Evolutionary conservation across 2,888 invertebrate species (phyloP).

Genomic region (Agriotes lineatus): DNA sequence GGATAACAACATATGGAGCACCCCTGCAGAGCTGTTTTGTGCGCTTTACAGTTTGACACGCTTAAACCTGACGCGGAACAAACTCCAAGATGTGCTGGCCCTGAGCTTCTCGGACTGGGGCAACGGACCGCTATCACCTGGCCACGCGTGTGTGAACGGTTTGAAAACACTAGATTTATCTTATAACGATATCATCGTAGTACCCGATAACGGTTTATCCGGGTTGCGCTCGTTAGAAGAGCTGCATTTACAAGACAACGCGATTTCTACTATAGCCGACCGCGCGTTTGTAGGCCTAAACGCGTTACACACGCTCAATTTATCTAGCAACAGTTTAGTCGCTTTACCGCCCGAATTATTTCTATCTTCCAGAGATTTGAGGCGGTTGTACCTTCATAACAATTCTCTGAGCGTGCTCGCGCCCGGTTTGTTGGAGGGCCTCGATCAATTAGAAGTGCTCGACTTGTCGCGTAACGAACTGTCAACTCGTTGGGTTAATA

Average conservation of each 20-base stretch:
- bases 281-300: slow-evolving; percentile 79
- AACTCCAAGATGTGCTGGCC: slow-evolving; percentile 82
- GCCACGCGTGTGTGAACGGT: slow-evolving; percentile 74
- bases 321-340: slow-evolving; percentile 83
- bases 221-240: slow-evolving; percentile 77
- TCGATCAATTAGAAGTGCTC: slow-evolving; percentile 79
- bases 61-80: slow-evolving; percentile 81
- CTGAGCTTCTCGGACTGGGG: slow-evolving; percentile 82
- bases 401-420: slow-evolving; percentile 82
- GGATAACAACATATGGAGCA: slow-evolving; percentile 82
- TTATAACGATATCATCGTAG: slow-evolving; percentile 77
- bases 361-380: slow-evolving; percentile 77
- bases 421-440: slow-evolving; percentile 79
- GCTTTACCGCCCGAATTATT: slow-evolving; percentile 85
- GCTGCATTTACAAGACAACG: slow-evolving; percentile 82
- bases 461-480: slow-evolving; percentile 82
- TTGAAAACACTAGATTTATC: slow-evolving; percentile 81
- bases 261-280: slow-evolving; percentile 79
- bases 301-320: slow-evolving; percentile 78
- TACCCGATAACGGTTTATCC: slow-evolving; percentile 80
- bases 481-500: slow-evolving; percentile 82
- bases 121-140: slow-evolving; percentile 72
- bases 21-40: slow-evolving; percentile 80
- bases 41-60: slow-evolving; percentile 76
- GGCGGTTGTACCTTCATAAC: slow-evolving; percentile 81